phyloP scores from a whole-genome alignment of 2,113 vertebrate species.

The Pandion haliaetus region DNA sequence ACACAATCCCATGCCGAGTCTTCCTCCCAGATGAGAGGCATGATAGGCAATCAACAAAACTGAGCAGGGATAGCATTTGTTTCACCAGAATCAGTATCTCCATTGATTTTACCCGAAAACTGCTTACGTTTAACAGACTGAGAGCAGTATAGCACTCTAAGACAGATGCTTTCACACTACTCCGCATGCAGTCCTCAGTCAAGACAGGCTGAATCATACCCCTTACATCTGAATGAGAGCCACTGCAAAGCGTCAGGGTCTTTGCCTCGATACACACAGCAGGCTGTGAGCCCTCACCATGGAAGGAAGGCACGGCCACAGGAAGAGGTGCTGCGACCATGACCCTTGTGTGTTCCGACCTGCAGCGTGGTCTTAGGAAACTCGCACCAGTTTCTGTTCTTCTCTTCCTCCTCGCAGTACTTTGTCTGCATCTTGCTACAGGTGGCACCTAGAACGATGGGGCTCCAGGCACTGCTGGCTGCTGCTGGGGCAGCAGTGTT shows the following conservation, averaged over 20 bases:
- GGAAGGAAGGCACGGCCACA: accelerated
- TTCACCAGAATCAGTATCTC: neutral
- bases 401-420: neutral
- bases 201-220: neutral
- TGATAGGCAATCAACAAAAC: neutral
- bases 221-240: neutral
- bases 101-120: neutral
- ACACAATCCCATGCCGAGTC: neutral
- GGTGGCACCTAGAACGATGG: neutral
- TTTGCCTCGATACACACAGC: neutral
- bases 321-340: neutral
- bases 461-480: neutral
- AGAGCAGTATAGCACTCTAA: neutral
- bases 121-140: neutral
- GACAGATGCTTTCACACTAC: neutral
- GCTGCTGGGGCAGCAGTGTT: neutral
- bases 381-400: neutral
- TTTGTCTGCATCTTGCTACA: neutral
- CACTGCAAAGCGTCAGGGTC: neutral
- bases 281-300: neutral
- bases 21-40: neutral
- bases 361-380: accelerated
- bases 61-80: neutral
- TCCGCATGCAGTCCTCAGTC: neutral
- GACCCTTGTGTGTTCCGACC: neutral